Conservation (phyloP, 2,113 vertebrate genomes). For the Platichthys flesus region DNA sequence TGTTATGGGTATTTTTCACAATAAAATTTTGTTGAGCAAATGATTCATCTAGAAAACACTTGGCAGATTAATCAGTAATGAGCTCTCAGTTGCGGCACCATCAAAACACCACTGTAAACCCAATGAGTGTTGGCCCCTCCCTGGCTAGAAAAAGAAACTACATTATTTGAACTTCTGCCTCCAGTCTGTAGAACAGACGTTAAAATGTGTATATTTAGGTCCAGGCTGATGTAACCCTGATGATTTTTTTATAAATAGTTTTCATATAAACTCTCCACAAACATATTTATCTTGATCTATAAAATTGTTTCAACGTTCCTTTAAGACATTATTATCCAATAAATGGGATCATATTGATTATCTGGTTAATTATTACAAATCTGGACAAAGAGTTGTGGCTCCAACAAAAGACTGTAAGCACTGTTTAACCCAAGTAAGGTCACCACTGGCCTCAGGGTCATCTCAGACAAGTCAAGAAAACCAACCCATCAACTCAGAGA, state of each 20-base stretch:
- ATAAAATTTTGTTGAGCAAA: too few relatives aligned
- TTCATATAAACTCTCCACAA: neutral
- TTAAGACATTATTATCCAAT: neutral
- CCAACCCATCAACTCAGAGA: neutral
- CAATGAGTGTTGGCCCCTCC: too few relatives aligned
- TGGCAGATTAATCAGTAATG: too few relatives aligned
- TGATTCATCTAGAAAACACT: neutral
- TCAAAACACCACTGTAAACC: neutral
- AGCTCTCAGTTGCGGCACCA: neutral
- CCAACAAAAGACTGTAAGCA: neutral
- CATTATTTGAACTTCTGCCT: neutral
- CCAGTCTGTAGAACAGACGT: neutral
- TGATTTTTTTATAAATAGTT: neutral
- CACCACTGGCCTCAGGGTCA: neutral
- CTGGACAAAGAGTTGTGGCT: neutral
- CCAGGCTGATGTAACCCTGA: neutral
- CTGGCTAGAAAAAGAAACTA: too few relatives aligned
- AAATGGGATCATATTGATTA: neutral
- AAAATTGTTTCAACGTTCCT: neutral
- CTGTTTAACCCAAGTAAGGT: neutral
- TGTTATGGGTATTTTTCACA: too few relatives aligned
- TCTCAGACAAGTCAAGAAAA: neutral
- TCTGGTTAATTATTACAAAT: slow-evolving; percentile 24
- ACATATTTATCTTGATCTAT: neutral
- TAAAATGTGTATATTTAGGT: neutral